Evolutionary conservation across 2,113 vertebrate genomes (phyloP).

Genomic region (Xerus inauris): DNA sequence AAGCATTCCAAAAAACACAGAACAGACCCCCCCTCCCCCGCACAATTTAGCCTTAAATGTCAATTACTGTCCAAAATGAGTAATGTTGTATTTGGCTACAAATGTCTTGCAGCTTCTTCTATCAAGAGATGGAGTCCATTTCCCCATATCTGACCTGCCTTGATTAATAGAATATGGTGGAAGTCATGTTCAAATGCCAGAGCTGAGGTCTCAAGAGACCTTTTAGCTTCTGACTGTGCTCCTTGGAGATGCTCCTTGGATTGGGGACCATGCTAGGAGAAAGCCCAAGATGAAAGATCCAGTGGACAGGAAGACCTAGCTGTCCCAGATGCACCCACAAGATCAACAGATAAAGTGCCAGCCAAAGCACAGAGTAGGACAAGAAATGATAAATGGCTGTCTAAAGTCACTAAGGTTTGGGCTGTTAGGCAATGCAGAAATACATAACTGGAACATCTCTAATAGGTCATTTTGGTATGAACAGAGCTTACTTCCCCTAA

Average conservation of each 20-base stretch:
- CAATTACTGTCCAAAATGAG: background rate
- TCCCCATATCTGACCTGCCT: background rate
- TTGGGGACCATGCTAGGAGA: background rate
- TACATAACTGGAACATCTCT: accelerated
- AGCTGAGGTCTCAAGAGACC: background rate
- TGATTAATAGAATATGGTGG: background rate
- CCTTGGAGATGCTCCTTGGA: background rate
- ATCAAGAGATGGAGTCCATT: background rate
- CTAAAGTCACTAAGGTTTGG: background rate
- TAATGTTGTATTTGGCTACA: background rate
- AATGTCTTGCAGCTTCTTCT: background rate
- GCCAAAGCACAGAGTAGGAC: accelerated
- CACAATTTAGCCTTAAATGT: background rate
- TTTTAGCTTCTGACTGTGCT: background rate
- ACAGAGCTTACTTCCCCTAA: no score
- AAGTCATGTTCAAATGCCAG: background rate
- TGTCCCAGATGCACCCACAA: background rate
- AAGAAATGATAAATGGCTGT: no score
- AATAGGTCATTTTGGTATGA: background rate
- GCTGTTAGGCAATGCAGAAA: background rate
- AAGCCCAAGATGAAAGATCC: background rate
- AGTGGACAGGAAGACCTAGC: background rate
- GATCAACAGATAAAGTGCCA: background rate
- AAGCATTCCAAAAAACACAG: background rate
- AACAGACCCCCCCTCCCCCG: background rate